Evolutionary conservation across 2,113 vertebrate genomes (phyloP), one percentile per base, ranked within the genome.

Genomic region (Manacus vitellinus): DNA sequence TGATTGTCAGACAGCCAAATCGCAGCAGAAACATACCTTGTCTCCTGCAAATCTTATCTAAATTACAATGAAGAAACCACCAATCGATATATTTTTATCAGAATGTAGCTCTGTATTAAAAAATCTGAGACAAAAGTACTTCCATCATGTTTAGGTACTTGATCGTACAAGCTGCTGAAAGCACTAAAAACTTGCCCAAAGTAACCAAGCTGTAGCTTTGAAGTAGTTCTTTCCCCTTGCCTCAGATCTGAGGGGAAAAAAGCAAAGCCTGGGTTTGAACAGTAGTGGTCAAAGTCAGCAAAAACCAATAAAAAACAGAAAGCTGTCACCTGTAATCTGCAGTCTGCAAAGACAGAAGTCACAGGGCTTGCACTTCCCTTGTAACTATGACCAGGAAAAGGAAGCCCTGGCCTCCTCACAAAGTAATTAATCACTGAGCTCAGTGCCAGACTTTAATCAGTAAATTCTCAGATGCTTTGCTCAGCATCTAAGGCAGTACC

Each of bases 401-500:
- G 55, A 83, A 86, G 49, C 16, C 35, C 70, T 39, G 43, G 33
- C 46, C 82, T 85, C 85, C 58, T 85, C 74, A 70, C 47, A 23
- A 21, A 39, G n/a, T 7, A 73, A 35, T 62, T 75, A 31, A n/a
- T 43, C 63, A 11, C 54, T 1, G 31, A 77, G 46, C 55, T 44
- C 39, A 39, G 31, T 46, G 49, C 28, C 59, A 81, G 73, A 54
- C 44, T 61, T 74, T 24, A 46, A 47, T 35, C 73, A 91, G 73
- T 44, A 74, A 22, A 35, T 81, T 89, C 78, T 10, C 44, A 35
- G 37, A 2, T 14, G 61, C 41, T 93, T 41, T 72, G 91, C 74
- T 77, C 37, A 47, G 43, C 39, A 18, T 12, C 44, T 28, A 10
- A 35, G 70, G 63, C 79, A 52, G 17, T 97, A 99, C 99, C 99